phyloP scores from a whole-genome alignment of 2,113 vertebrate genomes.

The Megaleporinus macrocephalus region DNA sequence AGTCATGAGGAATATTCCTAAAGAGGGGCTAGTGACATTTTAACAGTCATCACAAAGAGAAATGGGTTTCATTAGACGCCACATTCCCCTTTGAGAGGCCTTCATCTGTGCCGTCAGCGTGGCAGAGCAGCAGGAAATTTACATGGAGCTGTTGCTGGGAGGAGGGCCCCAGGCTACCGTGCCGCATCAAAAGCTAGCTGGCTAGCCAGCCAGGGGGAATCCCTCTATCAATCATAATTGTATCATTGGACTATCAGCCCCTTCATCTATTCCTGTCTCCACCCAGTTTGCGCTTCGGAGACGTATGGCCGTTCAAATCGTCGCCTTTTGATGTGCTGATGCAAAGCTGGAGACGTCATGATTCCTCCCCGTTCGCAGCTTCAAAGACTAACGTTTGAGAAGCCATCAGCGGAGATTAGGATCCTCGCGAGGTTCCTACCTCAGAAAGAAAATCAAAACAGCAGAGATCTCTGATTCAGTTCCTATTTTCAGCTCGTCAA shows the following conservation, averaged over 20 bases:
- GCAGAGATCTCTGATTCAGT: not conserved
- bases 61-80: constrained; percentile 52
- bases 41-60: constrained; percentile 53
- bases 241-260: constrained; percentile 33
- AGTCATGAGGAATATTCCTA: constrained; percentile 50
- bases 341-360: constrained; percentile 20
- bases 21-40: constrained; percentile 48
- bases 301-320: not conserved
- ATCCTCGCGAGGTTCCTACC: constrained; percentile 10
- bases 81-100: constrained; percentile 42
- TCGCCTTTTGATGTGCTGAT: constrained; percentile 23
- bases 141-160: constrained; percentile 63
- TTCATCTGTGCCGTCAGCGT: constrained; percentile 37
- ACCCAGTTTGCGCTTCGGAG: constrained; percentile 8
- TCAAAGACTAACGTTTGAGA: constrained; percentile 34
- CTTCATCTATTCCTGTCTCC: constrained; percentile 26
- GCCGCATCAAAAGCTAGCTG: constrained; percentile 58
- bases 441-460: constrained; percentile 29
- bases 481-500: constrained; percentile 10
- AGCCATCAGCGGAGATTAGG: not conserved
- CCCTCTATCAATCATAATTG: constrained; percentile 47
- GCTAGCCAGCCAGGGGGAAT: constrained; percentile 33
- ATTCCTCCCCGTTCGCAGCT: constrained; percentile 16
- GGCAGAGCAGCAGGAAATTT: constrained; percentile 50
- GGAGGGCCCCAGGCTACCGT: constrained; percentile 60